Conservation (phyloP, 2,113 vertebrate genomes). For the Etheostoma spectabile region DNA sequence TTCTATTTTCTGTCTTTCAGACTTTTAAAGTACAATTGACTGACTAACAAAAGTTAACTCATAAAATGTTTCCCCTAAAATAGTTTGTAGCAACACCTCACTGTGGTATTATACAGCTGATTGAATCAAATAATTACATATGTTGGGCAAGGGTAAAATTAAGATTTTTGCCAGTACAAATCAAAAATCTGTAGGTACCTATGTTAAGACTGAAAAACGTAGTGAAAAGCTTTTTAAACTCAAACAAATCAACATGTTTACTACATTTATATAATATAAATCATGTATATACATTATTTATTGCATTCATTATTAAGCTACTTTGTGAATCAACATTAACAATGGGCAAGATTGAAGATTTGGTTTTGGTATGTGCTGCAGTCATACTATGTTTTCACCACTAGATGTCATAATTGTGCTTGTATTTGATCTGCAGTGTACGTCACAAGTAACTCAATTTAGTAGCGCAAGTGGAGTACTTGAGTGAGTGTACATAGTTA, state of each 20-base stretch:
- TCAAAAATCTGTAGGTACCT: background rate
- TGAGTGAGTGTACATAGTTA: too few relatives aligned
- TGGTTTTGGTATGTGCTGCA: background rate
- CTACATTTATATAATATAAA: background rate
- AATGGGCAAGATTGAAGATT: background rate
- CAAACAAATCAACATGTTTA: background rate
- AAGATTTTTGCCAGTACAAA: background rate
- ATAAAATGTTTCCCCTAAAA: background rate
- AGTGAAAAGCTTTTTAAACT: background rate
- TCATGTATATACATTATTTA: too few relatives aligned
- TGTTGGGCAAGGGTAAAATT: background rate
- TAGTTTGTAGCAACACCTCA: background rate
- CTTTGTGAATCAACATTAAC: too few relatives aligned
- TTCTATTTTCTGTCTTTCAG: background rate
- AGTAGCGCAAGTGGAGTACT: too few relatives aligned
- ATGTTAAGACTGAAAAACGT: too few relatives aligned
- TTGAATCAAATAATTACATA: background rate
- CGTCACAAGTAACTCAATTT: too few relatives aligned
- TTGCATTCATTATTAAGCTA: too few relatives aligned
- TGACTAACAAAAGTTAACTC: background rate
- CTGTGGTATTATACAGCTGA: background rate
- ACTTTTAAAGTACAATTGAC: background rate
- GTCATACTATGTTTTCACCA: background rate
- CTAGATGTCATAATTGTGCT: constrained; percentile 51
- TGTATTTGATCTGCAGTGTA: background rate